phyloP scores from a whole-genome alignment of 2,113 vertebrate species.

The Nematolebias whitei region DNA sequence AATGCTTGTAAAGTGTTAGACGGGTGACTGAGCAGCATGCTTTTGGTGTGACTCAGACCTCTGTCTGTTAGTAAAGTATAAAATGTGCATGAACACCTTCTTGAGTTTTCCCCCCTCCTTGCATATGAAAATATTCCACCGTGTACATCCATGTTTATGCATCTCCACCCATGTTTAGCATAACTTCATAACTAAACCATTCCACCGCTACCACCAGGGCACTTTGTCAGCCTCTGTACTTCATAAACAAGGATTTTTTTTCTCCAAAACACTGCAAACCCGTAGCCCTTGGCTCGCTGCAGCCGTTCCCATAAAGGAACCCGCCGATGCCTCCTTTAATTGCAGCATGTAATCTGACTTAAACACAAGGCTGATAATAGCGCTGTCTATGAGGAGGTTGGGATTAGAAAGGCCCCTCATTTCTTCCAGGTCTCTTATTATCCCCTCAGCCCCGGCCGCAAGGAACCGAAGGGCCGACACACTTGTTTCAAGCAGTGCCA shows the following conservation, averaged over 20 bases:
- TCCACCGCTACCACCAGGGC: constrained; percentile 54
- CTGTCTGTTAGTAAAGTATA: constrained; percentile 20
- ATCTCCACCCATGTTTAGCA: constrained; percentile 74
- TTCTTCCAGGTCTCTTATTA: constrained; percentile 77
- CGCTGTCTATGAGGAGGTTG: constrained; percentile 71
- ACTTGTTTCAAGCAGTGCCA: constrained; percentile 72
- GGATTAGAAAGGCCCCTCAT: constrained; percentile 72
- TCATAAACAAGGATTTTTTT: constrained; percentile 55
- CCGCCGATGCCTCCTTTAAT: constrained; percentile 72
- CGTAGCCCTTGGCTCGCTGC: constrained; percentile 35
- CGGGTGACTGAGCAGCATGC: constrained; percentile 12
- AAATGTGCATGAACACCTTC: constrained; percentile 39
- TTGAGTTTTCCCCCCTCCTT: constrained; percentile 18
- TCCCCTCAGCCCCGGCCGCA: constrained; percentile 72
- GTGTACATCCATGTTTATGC: constrained; percentile 63
- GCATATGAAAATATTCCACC: constrained; percentile 68
- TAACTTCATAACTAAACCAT: constrained; percentile 68
- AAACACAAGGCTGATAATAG: constrained; percentile 76
- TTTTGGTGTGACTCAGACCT: constrained; percentile 21
- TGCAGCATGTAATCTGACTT: constrained; percentile 75
- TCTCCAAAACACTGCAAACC: constrained; percentile 42
- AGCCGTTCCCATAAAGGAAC: constrained; percentile 55
- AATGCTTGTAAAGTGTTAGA: constrained; percentile 2
- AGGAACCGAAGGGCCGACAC: constrained; percentile 58
- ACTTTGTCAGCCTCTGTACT: constrained; percentile 44